Evolutionary conservation across 2,113 vertebrate genomes (phyloP).

Genomic region (Serilophus lunatus): DNA sequence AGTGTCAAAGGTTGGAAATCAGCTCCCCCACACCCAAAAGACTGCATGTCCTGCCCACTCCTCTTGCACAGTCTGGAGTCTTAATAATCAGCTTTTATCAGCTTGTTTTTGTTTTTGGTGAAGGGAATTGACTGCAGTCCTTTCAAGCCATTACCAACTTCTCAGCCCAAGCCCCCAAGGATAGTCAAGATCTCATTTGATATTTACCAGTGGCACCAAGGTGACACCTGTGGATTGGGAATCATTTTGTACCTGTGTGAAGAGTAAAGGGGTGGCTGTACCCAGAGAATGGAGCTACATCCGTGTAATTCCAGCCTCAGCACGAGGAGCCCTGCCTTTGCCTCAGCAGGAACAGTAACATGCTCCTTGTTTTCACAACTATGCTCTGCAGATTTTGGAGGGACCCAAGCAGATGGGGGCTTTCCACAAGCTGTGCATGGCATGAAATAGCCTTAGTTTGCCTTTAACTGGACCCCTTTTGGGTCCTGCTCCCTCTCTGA

Average conservation of each 20-base stretch:
- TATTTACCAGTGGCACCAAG: neutral
- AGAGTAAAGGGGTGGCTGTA: neutral
- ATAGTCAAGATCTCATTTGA: fast-evolving
- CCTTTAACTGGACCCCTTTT: neutral
- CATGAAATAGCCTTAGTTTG: neutral
- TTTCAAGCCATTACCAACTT: neutral
- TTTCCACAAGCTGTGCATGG: neutral
- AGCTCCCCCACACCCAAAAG: neutral
- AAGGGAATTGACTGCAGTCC: neutral
- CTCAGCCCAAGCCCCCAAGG: fast-evolving
- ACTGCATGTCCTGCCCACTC: fast-evolving
- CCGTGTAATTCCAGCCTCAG: neutral
- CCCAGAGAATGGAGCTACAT: neutral
- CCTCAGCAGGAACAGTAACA: neutral
- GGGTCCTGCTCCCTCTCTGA: neutral
- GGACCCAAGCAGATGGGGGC: fast-evolving
- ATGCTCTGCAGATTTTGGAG: neutral
- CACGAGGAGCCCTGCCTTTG: neutral
- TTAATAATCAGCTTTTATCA: neutral
- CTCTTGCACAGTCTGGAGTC: neutral
- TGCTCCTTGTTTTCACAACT: neutral
- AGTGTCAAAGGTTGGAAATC: neutral
- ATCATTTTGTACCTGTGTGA: neutral
- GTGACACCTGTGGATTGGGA: neutral
- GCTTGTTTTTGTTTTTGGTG: neutral